phyloP scores from a whole-genome alignment of 2,888 invertebrate genomes.

The Netelia fuscicornis region DNA sequence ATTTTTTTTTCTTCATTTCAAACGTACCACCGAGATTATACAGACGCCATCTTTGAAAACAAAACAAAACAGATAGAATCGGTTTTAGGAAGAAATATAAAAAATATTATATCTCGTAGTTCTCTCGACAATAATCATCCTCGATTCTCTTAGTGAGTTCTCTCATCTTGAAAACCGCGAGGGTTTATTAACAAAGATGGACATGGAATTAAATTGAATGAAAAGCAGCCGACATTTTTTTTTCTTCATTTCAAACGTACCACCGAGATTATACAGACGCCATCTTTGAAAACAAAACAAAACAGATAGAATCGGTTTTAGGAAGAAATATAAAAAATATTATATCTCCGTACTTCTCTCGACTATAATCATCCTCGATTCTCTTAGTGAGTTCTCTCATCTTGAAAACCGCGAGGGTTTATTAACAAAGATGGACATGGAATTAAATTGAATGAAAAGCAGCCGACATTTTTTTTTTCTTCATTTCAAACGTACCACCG shows the following conservation, averaged over 20 bases:
- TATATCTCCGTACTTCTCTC: neutral
- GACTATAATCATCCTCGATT: slow-evolving; percentile 46
- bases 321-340: neutral
- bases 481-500: neutral
- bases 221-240: neutral
- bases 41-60: too few species aligned
- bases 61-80: too few species aligned
- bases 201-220: neutral
- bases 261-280: neutral
- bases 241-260: neutral
- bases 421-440: neutral
- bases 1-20: neutral
- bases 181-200: neutral
- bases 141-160: slow-evolving; percentile 46
- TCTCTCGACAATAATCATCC: slow-evolving; percentile 36
- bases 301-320: neutral
- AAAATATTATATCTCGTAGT: neutral
- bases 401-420: neutral
- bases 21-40: neutral
- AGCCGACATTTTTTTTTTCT: neutral
- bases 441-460: slow-evolving; percentile 5
- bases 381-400: slow-evolving; percentile 34
- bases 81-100: neutral
- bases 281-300: too few species aligned
- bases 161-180: neutral